These are phyloP conservation scores for Hylomyscus alleni DNA, from an alignment of 2,797 vertebrate genomes.

Conservation along the genomic window DNA sequence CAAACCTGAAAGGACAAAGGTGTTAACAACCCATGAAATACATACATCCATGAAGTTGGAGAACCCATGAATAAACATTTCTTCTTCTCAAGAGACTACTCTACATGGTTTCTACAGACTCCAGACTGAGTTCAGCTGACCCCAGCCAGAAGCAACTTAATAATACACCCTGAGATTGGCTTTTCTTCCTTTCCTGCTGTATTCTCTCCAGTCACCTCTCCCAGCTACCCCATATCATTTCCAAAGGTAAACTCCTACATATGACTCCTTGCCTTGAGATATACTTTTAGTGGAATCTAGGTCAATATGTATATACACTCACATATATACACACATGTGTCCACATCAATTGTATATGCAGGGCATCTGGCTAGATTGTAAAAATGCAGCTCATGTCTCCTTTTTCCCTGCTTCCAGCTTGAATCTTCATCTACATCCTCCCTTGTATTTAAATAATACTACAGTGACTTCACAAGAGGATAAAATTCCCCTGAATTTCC, in stretches of 20 bases:
- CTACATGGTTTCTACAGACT: neutral
- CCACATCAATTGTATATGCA: neutral
- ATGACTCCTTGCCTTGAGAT: neutral
- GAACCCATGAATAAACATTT: neutral
- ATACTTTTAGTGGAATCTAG: conserved; percentile 20
- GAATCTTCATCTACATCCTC: neutral
- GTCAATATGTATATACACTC: neutral
- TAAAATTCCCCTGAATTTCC: neutral
- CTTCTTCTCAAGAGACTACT: conserved; percentile 20
- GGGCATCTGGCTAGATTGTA: neutral
- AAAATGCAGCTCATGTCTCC: neutral
- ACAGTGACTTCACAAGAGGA: neutral
- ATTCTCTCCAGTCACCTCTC: neutral
- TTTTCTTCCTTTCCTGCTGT: neutral
- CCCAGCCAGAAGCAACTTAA: conserved; percentile 19
- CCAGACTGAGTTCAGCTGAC: neutral
- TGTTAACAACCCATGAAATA: neutral
- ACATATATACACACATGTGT: neutral
- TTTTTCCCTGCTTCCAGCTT: neutral
- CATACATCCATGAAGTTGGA: neutral
- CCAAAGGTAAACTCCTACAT: neutral
- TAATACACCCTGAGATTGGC: neutral
- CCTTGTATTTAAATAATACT: neutral
- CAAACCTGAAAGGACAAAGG: neutral
- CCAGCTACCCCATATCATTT: neutral